A percentile compares a stretch with the other conserved stretches of the same genome.
Conservation (phyloP, 2,888 invertebrate genomes). For the Lordiphosa andalusiaca region DNA sequence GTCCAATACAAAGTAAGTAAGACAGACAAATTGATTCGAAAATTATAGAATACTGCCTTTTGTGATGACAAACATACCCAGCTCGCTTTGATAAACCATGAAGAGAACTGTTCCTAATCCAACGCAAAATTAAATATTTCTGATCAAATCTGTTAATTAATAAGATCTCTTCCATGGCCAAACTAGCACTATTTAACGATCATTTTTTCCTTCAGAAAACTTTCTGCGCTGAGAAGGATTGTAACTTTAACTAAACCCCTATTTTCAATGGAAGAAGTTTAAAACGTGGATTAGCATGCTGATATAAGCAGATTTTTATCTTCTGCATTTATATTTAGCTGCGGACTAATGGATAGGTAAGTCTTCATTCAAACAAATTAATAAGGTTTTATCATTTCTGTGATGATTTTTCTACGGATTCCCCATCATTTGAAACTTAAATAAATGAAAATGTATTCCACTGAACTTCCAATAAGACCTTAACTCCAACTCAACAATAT, state of each 20-base stretch:
- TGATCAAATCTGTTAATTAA: slow-evolving; percentile 8
- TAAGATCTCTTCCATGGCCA: neutral
- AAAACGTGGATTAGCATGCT: too few species aligned
- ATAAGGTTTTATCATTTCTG: too few species aligned
- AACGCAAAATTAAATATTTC: slow-evolving; percentile 43
- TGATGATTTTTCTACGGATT: slow-evolving; percentile 31
- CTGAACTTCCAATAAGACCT: slow-evolving; percentile 3
- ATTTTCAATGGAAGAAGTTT: too few species aligned
- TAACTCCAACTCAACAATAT: too few species aligned
- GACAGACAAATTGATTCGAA: neutral
- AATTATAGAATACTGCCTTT: neutral
- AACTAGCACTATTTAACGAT: neutral
- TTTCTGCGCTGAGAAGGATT: too few species aligned
- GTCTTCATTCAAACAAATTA: too few species aligned
- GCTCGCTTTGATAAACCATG: slow-evolving; percentile 72
- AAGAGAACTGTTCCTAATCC: slow-evolving; percentile 64
- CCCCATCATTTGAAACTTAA: slow-evolving; percentile 23
- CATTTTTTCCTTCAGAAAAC: neutral
- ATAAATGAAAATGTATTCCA: slow-evolving; percentile 16
- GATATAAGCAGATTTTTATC: neutral
- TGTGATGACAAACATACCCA: slow-evolving; percentile 62
- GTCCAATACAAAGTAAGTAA: neutral
- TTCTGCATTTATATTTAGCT: too few species aligned
- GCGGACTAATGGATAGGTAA: too few species aligned
- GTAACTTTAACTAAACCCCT: too few species aligned